Base-by-base conservation (phyloP, 2,888 invertebrate genomes). In the Gastrophysa polygoni region DNA sequence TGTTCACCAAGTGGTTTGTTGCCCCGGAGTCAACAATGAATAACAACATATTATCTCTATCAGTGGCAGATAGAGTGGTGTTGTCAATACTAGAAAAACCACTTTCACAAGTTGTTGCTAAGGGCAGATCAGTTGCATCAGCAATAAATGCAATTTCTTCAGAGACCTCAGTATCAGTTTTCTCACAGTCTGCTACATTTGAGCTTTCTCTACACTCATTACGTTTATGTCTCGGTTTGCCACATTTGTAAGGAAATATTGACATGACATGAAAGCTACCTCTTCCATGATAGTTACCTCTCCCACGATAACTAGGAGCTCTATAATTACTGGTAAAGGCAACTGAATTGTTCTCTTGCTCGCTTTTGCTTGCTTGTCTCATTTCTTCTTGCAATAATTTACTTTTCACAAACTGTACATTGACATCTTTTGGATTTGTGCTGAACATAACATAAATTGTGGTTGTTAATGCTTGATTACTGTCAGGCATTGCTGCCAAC, bases 401-500 rank as follows among this genome's bases (percentile, higher is more conserved):
- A 16, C 44, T 44, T 44, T 18, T 44, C 1, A 44, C 44, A 44
- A 44, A 44, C 17, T 44, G 44, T 44, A 44, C 44, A 44, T n/a
- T 44, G 16, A 44, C 44, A 44, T 44, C 5, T 44, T 8, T 44
- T 5, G 44, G 44, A 44, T 44, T 44, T 44, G 44, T 44, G 16
- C 44, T 44, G n/a, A n/a, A 44, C 44, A 44, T 44, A 14, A 44
- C 6, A n/a, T 44, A n/a, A n/a, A 64, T 64, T n/a, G 61, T 52
- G 2, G 64, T 64, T 16, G 49, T 47, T 8, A 57, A 52, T 32
- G 57, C 50, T 50, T 61, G 32, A 43, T 56, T 56, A 1, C 38
- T 20, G 17, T 64, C 63, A 11, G 60, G 63, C 60, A 59, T 63
- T 24, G 61, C 16, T 47, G 61, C 61, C 14, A 57, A 20, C 29